Evolutionary conservation across 2,888 invertebrate genomes (phyloP).

Genomic region (Euzetes globulus): DNA sequence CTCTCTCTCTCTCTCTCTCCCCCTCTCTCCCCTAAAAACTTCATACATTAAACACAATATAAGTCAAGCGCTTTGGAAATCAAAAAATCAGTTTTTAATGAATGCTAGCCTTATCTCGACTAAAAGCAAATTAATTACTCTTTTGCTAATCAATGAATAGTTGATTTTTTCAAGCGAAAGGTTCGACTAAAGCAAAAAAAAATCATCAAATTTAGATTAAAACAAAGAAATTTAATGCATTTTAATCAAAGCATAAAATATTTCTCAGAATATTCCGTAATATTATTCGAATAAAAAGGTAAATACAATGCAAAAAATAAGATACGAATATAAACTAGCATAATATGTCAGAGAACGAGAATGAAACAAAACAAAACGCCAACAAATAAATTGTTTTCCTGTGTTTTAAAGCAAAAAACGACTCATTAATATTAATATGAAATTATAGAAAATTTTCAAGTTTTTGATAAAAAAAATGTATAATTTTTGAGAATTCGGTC

Average conservation of each 20-base stretch:
- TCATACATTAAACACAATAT: not conserved
- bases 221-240: not conserved
- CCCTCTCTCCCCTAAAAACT: not conserved
- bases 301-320: not conserved
- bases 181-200: not conserved
- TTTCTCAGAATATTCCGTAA: not conserved
- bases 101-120: not conserved
- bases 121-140: not conserved
- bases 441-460: not conserved
- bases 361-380: not conserved
- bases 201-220: constrained; percentile 17
- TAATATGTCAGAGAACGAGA: not conserved
- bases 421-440: constrained; percentile 15
- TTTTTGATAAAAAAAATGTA: not conserved
- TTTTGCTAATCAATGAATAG: not conserved
- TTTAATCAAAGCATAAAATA: not conserved
- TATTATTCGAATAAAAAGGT: too few species aligned
- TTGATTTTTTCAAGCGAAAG: not conserved
- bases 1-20: too few species aligned
- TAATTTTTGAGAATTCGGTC: not conserved
- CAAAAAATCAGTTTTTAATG: not conserved
- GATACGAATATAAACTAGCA: not conserved
- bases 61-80: not conserved
- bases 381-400: constrained; percentile 15
- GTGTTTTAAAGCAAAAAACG: not conserved